Conservation (phyloP, 1,140 invertebrate species). For the Protaetia brevitarsis region DNA sequence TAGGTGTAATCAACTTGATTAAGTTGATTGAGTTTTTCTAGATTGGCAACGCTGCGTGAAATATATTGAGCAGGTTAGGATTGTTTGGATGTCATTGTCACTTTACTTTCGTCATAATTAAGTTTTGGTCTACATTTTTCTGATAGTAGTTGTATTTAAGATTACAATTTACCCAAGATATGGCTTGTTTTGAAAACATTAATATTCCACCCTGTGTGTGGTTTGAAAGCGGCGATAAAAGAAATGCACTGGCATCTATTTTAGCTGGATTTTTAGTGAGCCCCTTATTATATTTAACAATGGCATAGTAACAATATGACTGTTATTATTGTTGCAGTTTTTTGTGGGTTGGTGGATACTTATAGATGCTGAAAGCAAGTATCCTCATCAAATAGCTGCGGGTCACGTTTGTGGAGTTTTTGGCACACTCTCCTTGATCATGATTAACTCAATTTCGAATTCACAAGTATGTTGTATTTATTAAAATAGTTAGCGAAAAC, state of each 20-base stretch:
- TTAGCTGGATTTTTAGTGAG: slow-evolving; percentile 78
- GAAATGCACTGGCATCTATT: slow-evolving; percentile 81
- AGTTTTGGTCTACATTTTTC: too few species aligned
- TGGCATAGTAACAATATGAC: slow-evolving; percentile 19
- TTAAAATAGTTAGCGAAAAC: too few species aligned
- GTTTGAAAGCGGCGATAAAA: slow-evolving; percentile 66
- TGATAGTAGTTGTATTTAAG: background rate
- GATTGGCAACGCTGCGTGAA: too few species aligned
- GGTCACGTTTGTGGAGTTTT: slow-evolving; percentile 94
- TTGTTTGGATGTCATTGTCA: too few species aligned
- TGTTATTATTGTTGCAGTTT: slow-evolving; percentile 66
- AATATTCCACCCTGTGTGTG: slow-evolving; percentile 58
- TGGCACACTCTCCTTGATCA: slow-evolving; percentile 89
- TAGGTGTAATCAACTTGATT: too few species aligned
- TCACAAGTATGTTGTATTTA: slow-evolving; percentile 65
- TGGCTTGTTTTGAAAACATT: slow-evolving; percentile 52
- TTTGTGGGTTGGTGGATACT: slow-evolving; percentile 97
- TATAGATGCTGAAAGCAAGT: slow-evolving; percentile 86
- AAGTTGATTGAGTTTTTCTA: too few species aligned
- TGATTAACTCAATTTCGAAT: slow-evolving; percentile 97
- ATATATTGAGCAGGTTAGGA: too few species aligned
- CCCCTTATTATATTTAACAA: slow-evolving; percentile 18
- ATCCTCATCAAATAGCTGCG: slow-evolving; percentile 69
- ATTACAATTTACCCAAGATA: slow-evolving; percentile 6
- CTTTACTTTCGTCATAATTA: too few species aligned